phyloP scores from a whole-genome alignment of 2,888 invertebrate genomes.

The Acleris cristana region DNA sequence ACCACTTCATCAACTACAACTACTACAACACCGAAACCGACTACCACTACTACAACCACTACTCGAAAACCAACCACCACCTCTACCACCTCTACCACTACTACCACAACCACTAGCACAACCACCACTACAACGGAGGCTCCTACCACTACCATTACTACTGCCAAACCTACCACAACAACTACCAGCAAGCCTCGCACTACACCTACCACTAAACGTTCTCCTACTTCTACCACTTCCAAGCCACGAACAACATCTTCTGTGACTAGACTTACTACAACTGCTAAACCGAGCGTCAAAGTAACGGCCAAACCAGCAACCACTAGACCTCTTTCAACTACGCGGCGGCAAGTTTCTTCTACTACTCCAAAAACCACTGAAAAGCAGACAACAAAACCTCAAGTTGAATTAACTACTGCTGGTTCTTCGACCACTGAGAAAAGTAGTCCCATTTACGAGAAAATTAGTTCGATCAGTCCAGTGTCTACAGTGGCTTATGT shows the following conservation, averaged over 20 bases:
- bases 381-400: slow-evolving; percentile 40
- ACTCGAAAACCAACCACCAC: slow-evolving; percentile 43
- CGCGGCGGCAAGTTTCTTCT: slow-evolving; percentile 38
- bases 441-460: slow-evolving; percentile 55
- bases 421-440: slow-evolving; percentile 53
- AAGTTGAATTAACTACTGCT: slow-evolving; percentile 45
- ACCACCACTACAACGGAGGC: slow-evolving; percentile 34
- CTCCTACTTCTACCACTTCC: slow-evolving; percentile 40
- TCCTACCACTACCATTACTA: slow-evolving; percentile 38
- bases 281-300: slow-evolving; percentile 16
- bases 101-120: slow-evolving; percentile 36
- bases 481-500: slow-evolving; percentile 61
- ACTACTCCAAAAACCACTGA: slow-evolving; percentile 44
- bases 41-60: slow-evolving; percentile 44
- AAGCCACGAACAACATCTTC: slow-evolving; percentile 38
- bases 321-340: slow-evolving; percentile 42
- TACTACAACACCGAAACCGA: slow-evolving; percentile 44
- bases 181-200: slow-evolving; percentile 37
- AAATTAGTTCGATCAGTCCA: slow-evolving; percentile 66
- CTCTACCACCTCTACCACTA: slow-evolving; percentile 43
- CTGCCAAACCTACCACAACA: slow-evolving; percentile 21
- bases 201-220: slow-evolving; percentile 37
- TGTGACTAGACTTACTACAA: slow-evolving; percentile 26
- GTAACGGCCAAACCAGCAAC: slow-evolving; percentile 36
- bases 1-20: slow-evolving; percentile 39